These are phyloP conservation scores for Heliconius himera DNA, from an alignment of 1,140 invertebrate genomes.

Conservation along the genomic window DNA sequence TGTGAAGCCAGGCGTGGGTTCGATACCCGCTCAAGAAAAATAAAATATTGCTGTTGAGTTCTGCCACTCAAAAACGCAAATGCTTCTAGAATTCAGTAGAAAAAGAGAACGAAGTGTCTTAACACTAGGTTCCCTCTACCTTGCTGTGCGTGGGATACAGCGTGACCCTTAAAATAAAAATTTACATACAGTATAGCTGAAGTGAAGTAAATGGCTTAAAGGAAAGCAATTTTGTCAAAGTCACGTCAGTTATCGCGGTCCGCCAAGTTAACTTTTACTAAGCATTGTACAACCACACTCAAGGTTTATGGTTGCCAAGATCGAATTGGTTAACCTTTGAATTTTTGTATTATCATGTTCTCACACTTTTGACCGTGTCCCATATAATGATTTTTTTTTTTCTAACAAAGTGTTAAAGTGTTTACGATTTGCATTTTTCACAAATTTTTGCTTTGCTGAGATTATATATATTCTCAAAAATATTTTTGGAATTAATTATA, in stretches of 20 bases:
- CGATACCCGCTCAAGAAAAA: too few relatives aligned
- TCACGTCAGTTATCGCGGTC: constrained; percentile 11
- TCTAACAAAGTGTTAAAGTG: constrained; percentile 25
- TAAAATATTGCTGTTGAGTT: too few relatives aligned
- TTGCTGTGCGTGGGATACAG: too few relatives aligned
- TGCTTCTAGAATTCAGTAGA: too few relatives aligned
- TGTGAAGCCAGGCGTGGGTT: too few relatives aligned
- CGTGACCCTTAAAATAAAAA: too few relatives aligned
- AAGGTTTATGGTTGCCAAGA: constrained; percentile 32
- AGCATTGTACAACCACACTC: constrained; percentile 5
- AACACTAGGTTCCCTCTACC: too few relatives aligned
- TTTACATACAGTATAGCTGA: background rate
- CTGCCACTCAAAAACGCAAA: too few relatives aligned
- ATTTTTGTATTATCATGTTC: constrained; percentile 44
- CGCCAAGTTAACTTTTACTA: constrained; percentile 24
- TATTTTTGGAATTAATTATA: background rate
- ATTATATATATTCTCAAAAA: background rate
- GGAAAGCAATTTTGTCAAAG: constrained; percentile 26
- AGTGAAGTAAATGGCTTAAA: background rate
- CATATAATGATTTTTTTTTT: constrained; percentile 34
- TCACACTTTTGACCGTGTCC: constrained; percentile 65
- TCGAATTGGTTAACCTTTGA: constrained; percentile 26
- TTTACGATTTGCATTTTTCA: background rate
- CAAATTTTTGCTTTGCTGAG: background rate
- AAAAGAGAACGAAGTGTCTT: too few relatives aligned